A percentile compares a stretch with the other conserved stretches of the same genome.
Evolutionary conservation across 30 jellyfish, hydroid and myxozoan species (phyloP).

Genomic region (Aurelia sp.): DNA sequence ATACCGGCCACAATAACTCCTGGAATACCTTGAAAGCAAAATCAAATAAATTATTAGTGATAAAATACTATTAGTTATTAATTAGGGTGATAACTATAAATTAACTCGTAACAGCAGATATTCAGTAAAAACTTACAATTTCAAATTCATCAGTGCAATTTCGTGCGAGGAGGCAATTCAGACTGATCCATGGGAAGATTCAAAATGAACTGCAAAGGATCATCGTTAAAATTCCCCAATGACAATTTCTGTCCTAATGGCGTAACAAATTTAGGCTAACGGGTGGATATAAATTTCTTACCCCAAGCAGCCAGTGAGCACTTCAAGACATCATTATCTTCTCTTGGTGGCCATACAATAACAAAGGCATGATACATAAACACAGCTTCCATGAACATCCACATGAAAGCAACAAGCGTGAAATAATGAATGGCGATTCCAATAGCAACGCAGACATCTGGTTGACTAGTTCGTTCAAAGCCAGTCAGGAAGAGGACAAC

Average conservation of each 20-base stretch:
- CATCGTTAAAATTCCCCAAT: too few relatives aligned
- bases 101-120: too few relatives aligned
- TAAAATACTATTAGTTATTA: too few relatives aligned
- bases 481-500: conserved; percentile 92
- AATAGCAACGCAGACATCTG: conserved; percentile 80
- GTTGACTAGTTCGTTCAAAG: conserved; percentile 80
- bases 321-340: conserved; percentile 87
- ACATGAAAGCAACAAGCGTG: conserved; percentile 93
- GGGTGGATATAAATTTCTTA: background rate
- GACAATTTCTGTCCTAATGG: too few relatives aligned
- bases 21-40: conserved; percentile 72
- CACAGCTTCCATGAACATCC: conserved; percentile 99
- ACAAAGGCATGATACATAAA: conserved; percentile 98
- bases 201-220: too few relatives aligned
- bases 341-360: conserved; percentile 99
- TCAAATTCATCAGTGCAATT: too few relatives aligned
- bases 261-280: too few relatives aligned
- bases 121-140: too few relatives aligned
- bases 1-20: conserved; percentile 78
- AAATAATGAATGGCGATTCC: conserved; percentile 91
- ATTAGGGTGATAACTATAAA: too few relatives aligned
- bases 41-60: too few relatives aligned
- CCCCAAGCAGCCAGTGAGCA: conserved; percentile 98
- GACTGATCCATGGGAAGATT: too few relatives aligned
- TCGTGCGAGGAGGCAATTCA: too few relatives aligned